phyloP scores from a whole-genome alignment of 2,888 invertebrate genomes.

The Bedellia somnulentella region DNA sequence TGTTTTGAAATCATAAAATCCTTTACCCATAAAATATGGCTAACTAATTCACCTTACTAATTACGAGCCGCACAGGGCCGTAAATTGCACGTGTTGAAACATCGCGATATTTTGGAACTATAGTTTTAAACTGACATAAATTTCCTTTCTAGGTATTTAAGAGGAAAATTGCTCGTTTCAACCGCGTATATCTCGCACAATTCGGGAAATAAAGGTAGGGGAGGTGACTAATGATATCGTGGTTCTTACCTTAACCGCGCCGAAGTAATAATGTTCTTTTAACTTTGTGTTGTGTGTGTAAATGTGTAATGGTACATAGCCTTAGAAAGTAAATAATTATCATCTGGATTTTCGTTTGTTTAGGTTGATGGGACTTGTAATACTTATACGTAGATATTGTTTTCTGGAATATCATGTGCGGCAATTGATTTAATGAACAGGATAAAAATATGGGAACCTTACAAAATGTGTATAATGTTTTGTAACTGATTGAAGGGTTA shows the following conservation, averaged over 20 bases:
- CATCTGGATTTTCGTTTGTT: background rate
- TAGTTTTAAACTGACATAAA: constrained; percentile 12
- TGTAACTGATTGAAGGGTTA: no score
- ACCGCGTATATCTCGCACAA: constrained; percentile 10
- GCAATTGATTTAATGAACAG: no score
- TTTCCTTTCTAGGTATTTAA: constrained; percentile 7
- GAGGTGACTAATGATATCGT: constrained; percentile 8
- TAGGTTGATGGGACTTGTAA: background rate
- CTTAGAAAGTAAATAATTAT: no score
- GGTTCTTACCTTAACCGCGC: no score
- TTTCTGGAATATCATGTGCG: no score
- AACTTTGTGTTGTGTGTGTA: no score
- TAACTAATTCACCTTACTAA: no score
- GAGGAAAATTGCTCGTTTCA: constrained; percentile 9
- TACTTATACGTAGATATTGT: background rate
- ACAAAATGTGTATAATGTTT: no score
- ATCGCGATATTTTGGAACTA: constrained; percentile 11
- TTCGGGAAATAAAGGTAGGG: constrained; percentile 8
- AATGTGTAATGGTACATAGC: background rate
- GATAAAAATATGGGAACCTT: no score
- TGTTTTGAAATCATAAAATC: background rate
- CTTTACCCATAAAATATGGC: no score
- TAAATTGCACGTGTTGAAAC: constrained; percentile 9
- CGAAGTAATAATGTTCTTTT: constrained; percentile 7
- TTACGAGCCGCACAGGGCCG: no score